Base-by-base conservation (phyloP, 2,113 vertebrate species). In the Strix aluco region DNA sequence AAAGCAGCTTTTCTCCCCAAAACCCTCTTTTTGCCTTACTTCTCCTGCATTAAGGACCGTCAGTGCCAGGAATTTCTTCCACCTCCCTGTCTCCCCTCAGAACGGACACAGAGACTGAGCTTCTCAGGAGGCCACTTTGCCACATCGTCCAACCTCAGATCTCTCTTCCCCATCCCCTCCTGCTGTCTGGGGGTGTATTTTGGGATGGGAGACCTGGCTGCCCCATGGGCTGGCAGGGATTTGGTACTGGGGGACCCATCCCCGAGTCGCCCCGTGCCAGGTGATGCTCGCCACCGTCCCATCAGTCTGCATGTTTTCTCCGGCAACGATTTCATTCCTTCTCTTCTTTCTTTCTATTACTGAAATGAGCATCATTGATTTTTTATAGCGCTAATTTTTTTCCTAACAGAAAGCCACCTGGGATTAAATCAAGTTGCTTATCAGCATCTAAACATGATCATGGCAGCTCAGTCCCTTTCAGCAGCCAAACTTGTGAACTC, bases 191-290 rank as follows among this genome's bases (percentile, higher is more conserved):
- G 9, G 1, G 2, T 36, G 57, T 38, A 15, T 91, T 91, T 65
- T 14, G 85, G 91, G 42, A 11, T 10, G 54, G 52, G 26, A 21
- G 34, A n/a, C 2, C 4, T 13, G 0, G 36, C 42, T 72, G 49
- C 38, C 81, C 57, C 67, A 3, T 0, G 5, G 13, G 27, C 40
- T 44, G 69, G 13, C n/a, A 14, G 17, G 49, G 79, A 16, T 9
- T 38, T 1, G 2, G 27, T 16, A 40, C 30, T 3, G 9, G 42
- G 22, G 15, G 2, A 23, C 13, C 51, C 2, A 0, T 57, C 61
- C 32, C 66, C 0, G 0, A 1, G 36, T 30, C 9, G 0, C 40
- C 40, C 75, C 0, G 0, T 2, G 2, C 69, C 82, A 30, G 49
- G 55, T 8, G 4, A 5, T 14, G 52, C 86, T 72, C 40, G 0